phyloP scores from a whole-genome alignment of 2,888 invertebrate species.

The Boloria euphrosyne region DNA sequence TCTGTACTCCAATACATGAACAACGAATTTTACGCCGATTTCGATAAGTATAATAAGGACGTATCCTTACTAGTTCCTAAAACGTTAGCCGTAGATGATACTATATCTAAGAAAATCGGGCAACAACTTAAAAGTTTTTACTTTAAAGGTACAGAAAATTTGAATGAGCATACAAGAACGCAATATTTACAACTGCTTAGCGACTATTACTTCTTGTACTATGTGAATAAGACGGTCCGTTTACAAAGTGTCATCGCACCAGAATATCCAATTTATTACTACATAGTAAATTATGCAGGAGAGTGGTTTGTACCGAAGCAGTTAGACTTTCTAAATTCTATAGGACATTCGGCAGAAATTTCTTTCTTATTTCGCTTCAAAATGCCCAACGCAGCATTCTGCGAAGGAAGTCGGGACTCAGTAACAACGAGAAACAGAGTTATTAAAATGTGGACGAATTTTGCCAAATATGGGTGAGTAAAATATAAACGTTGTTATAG shows the following conservation, averaged over 20 bases:
- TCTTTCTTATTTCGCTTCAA: conserved; percentile 65
- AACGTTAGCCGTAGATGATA: conserved; percentile 55
- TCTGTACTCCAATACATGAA: conserved; percentile 55
- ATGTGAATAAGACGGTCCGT: conserved; percentile 66
- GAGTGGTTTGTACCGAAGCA: conserved; percentile 63
- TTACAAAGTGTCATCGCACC: conserved; percentile 61
- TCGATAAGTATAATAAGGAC: conserved; percentile 63
- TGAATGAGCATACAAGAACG: conserved; percentile 59
- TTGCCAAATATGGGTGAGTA: conserved; percentile 74
- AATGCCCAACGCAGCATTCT: conserved; percentile 47
- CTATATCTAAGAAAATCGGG: conserved; percentile 57
- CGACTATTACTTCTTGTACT: conserved; percentile 71
- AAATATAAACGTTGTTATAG: too few relatives aligned
- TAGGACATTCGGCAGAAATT: conserved; percentile 69
- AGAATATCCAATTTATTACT: conserved; percentile 66
- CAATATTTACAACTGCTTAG: conserved; percentile 69
- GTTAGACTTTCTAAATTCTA: conserved; percentile 56
- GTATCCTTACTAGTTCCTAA: conserved; percentile 61
- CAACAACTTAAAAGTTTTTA: conserved; percentile 67
- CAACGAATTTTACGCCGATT: conserved; percentile 59
- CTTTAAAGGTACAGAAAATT: conserved; percentile 57
- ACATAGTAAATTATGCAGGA: conserved; percentile 64
- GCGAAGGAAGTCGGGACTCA: conserved; percentile 66
- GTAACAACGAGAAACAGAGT: conserved; percentile 62
- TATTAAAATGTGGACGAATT: conserved; percentile 77